Conservation (phyloP, 2,113 vertebrate genomes). For the Myiopsitta monachus region DNA sequence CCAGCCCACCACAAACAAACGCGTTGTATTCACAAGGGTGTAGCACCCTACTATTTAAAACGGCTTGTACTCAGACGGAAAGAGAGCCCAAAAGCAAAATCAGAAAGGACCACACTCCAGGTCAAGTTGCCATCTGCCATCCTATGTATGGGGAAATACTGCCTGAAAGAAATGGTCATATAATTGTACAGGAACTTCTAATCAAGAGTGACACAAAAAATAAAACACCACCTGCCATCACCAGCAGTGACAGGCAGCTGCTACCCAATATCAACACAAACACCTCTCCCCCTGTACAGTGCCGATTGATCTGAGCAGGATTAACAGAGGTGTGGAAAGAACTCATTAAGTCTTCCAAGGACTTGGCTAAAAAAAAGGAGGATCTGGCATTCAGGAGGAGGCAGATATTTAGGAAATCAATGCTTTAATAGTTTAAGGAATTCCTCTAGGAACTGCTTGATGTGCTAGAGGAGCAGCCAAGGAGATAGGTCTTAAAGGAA, state of each 20-base stretch:
- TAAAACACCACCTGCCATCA: constrained; percentile 1
- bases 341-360: constrained; percentile 13
- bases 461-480: neutral
- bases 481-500: neutral
- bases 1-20: neutral
- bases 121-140: neutral
- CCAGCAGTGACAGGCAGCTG: constrained; percentile 10
- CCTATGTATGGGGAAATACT: neutral
- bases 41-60: neutral
- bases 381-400: neutral
- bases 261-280: neutral
- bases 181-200: neutral
- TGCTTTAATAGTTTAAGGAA: neutral
- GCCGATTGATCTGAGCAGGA: neutral
- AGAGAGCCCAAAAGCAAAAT: neutral
- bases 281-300: neutral
- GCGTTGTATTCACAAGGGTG: neutral
- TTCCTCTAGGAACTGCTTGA: neutral
- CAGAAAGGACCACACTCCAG: neutral
- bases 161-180: neutral
- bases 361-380: neutral
- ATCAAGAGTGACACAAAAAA: neutral
- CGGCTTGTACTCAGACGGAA: neutral
- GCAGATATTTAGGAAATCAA: neutral
- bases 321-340: constrained; percentile 20